These are phyloP conservation scores for Muscicapa striata DNA, from an alignment of 2,797 vertebrate species.

Conservation along the genomic window DNA sequence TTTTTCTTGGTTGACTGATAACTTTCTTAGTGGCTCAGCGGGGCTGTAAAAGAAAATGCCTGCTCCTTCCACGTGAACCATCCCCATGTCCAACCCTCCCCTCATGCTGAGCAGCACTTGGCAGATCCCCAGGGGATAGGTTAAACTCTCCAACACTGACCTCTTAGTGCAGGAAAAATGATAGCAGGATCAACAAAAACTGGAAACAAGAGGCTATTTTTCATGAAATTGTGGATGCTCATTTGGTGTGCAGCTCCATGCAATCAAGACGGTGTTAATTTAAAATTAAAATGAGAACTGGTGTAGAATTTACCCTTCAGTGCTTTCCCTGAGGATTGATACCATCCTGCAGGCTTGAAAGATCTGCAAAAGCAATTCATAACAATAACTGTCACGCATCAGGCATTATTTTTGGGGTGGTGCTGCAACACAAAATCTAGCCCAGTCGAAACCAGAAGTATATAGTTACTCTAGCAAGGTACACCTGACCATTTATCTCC, in stretches of 20 bases:
- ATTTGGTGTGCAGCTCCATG: not conserved
- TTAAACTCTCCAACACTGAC: not conserved
- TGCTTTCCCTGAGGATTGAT: not conserved
- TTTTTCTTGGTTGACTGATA: not conserved
- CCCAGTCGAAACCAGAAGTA: not conserved
- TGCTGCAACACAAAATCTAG: not conserved
- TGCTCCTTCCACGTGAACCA: not conserved
- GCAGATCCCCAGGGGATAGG: not conserved
- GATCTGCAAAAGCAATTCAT: not conserved
- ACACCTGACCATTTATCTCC: not conserved
- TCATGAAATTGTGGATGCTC: not conserved
- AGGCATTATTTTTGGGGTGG: not conserved
- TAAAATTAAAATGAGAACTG: not conserved
- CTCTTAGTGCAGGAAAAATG: not conserved
- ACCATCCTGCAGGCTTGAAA: not conserved
- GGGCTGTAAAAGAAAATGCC: not conserved
- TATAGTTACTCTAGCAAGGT: not conserved
- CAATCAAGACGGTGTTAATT: not conserved
- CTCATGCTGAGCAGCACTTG: not conserved
- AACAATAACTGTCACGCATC: not conserved
- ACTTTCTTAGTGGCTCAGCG: too few species aligned
- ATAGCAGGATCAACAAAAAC: not conserved
- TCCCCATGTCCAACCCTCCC: too few species aligned
- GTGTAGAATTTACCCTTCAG: not conserved
- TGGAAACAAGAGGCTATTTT: not conserved